A percentile compares a stretch with the other conserved stretches of the same genome.
These are phyloP conservation scores for Botia almorhae DNA, from an alignment of 2,797 vertebrate species.

Conservation along the genomic window DNA sequence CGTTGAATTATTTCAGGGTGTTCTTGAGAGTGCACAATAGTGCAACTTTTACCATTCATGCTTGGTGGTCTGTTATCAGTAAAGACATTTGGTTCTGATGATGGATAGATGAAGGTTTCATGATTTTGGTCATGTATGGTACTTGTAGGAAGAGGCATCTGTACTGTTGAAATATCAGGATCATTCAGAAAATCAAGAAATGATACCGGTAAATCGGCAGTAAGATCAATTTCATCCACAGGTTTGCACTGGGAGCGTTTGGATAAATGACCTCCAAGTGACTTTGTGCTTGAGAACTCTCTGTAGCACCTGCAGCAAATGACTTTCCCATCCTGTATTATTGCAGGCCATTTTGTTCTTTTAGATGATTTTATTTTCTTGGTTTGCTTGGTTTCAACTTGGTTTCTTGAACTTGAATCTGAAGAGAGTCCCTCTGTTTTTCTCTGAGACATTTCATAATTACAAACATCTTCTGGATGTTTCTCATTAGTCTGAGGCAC, in stretches of 20 bases:
- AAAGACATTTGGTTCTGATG: conserved; percentile 73
- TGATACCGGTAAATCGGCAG: conserved; percentile 88
- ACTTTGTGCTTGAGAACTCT: conserved; percentile 97
- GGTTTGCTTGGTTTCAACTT: conserved; percentile 67
- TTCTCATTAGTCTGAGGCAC: conserved; percentile 70
- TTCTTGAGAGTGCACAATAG: conserved; percentile 74
- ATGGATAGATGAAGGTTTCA: conserved; percentile 75
- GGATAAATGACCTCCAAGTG: conserved; percentile 95
- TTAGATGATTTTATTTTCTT: conserved; percentile 88
- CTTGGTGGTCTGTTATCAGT: conserved; percentile 75
- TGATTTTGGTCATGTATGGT: conserved; percentile 29
- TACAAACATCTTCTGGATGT: conserved; percentile 69
- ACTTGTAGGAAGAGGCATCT: conserved; percentile 53
- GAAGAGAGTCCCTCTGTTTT: conserved; percentile 65
- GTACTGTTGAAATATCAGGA: conserved; percentile 83
- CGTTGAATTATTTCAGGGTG: conserved; percentile 68
- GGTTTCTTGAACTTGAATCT: conserved; percentile 57
- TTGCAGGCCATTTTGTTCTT: conserved; percentile 96
- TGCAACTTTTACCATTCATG: conserved; percentile 71
- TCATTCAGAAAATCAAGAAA: conserved; percentile 97
- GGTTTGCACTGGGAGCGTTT: conserved; percentile 96
- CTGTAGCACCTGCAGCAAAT: conserved; percentile 98
- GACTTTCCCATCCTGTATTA: conserved; percentile 97
- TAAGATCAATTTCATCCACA: conserved; percentile 91
- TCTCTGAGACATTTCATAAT: conserved; percentile 69